Conservation (phyloP, 2,113 vertebrate genomes). For the Perccottus glenii region DNA sequence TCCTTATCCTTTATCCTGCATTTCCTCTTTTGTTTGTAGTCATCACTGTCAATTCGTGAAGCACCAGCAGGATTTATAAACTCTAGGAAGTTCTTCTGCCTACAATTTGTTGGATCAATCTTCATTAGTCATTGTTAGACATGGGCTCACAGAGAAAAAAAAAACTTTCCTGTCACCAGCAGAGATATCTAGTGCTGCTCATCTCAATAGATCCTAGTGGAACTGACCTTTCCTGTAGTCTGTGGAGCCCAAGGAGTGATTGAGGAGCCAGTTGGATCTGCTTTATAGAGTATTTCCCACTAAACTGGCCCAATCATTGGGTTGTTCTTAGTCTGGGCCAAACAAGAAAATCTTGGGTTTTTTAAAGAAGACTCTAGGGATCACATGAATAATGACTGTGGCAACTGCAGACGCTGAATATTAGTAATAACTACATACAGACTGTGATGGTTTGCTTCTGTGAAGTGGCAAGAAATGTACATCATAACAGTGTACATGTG, state of each 20-base stretch:
- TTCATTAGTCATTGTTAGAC: conserved; percentile 67
- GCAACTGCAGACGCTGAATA: too few species aligned
- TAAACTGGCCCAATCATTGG: conserved; percentile 30
- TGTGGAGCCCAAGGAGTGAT: conserved; percentile 30
- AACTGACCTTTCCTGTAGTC: conserved; percentile 68
- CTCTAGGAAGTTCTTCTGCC: conserved; percentile 52
- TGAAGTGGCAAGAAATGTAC: too few species aligned
- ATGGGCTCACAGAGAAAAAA: conserved; percentile 37
- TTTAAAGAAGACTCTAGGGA: too few species aligned
- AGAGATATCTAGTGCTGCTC: conserved; percentile 49
- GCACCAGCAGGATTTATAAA: conserved; percentile 55
- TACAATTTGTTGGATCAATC: conserved; percentile 61
- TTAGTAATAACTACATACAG: too few species aligned
- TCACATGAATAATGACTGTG: too few species aligned
- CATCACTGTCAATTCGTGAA: conserved; percentile 13
- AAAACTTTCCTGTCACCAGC: conserved; percentile 50
- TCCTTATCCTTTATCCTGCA: not conserved
- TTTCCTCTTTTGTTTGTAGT: conserved; percentile 7
- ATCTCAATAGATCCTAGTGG: conserved; percentile 47
- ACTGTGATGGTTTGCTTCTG: too few species aligned
- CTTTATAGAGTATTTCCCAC: conserved; percentile 47
- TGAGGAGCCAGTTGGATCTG: conserved; percentile 24
- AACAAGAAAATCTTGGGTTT: not conserved
- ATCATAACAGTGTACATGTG: too few species aligned
- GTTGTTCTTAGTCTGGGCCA: not conserved